phyloP scores from a whole-genome alignment of 2,797 vertebrate species.

The Tangara arthus region DNA sequence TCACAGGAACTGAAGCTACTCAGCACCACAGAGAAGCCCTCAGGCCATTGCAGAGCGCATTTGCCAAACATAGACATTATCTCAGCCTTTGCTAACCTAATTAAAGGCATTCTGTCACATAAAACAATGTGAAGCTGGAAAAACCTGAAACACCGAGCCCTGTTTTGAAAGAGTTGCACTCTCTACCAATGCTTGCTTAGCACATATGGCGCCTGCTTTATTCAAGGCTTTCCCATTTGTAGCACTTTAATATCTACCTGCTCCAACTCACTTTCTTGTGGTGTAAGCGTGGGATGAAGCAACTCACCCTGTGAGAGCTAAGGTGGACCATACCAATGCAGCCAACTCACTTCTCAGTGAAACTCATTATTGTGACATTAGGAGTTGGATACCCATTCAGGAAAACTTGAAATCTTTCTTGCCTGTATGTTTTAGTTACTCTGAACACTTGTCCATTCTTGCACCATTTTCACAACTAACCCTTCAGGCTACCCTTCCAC shows the following conservation, averaged over 20 bases:
- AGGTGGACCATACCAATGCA: not conserved
- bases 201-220: not conserved
- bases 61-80: conserved; percentile 56
- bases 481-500: not conserved
- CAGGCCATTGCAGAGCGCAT: conserved; percentile 4
- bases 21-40: conserved; percentile 25
- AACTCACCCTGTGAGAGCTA: not conserved
- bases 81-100: conserved; percentile 52
- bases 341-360: not conserved
- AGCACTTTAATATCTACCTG: not conserved
- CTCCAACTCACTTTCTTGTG: not conserved
- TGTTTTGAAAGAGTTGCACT: conserved; percentile 32
- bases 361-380: not conserved
- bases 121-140: conserved; percentile 49
- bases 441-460: not conserved
- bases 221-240: not conserved
- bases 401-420: not conserved
- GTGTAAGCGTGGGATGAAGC: not conserved
- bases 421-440: not conserved
- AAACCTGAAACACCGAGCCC: conserved; percentile 39
- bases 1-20: not conserved
- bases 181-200: not conserved
- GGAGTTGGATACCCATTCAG: not conserved
- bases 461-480: not conserved
- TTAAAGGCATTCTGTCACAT: conserved; percentile 58